Evolutionary conservation across 2,888 invertebrate genomes (phyloP), one percentile per base, ranked within the genome.

Genomic region (Aromia moschata): DNA sequence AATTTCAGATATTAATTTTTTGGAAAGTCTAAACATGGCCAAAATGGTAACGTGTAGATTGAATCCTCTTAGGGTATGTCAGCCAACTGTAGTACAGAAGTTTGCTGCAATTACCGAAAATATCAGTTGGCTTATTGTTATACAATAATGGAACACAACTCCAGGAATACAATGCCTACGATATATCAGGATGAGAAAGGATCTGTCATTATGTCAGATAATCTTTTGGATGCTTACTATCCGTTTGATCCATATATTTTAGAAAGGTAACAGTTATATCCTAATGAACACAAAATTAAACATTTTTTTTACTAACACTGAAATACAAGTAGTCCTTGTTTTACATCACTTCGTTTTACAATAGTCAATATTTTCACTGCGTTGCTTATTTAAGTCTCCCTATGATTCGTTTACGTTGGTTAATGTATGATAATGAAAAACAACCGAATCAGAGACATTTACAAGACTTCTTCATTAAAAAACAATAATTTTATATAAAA

Each of bases 111-210:
- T 94, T 1, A 91, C 93, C 0, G 92, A 46, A 85, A 89, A 7
- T 92, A 95, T 78, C 96, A 97, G 76, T 83, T 98, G 51, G 94
- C 92, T 0, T 97, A 96, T 81, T 97, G 97, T 80, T 93, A 94
- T 77, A 87, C 94, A 0, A 87, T 96, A 43, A 88, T 97, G 33
- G 95, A 97, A 78, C 87, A 90, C 70, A 97, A 97, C 81, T 80
- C 86, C 0, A 83, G 93, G 43, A 84, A 83, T 44, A 81, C 81
- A 53, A 74, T 89, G 55, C 87, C 88, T 1, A 82, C 84, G 0
- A 80, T 87, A 1, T 84, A 86, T 68, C 81, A 82, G 10, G 83
- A 84, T 71, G 83, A 84, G 4, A 79, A 79, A 63, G 81, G 82
- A 3, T 66, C 75, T 5, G 58, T 74, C 4, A 59, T 75, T 5